Percentiles rank a stretch among this genome's conserved stretches.
Evolutionary conservation across 2,797 vertebrate species (phyloP).

Genomic region (Rhynchonycteris naso): DNA sequence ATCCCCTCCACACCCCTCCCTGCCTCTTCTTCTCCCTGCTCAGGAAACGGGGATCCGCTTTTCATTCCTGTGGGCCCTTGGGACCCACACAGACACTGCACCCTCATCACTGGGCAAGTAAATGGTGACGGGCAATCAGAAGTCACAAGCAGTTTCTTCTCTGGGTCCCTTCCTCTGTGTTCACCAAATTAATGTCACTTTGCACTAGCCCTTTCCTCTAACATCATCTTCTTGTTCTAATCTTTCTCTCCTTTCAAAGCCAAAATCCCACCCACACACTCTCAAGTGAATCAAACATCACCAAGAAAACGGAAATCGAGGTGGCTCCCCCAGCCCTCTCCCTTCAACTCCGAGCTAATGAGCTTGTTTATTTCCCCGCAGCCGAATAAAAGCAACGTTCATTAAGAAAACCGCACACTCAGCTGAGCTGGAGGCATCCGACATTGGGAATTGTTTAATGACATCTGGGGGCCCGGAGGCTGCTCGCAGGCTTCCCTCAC

Average conservation of each 20-base stretch:
- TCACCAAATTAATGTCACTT: neutral
- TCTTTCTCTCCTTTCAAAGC: neutral
- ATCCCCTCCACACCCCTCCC: accelerated
- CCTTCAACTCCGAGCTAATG: accelerated
- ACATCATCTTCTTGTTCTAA: neutral
- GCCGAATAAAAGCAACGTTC: conserved; percentile 46
- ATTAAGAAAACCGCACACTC: conserved; percentile 41
- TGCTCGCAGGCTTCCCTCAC: too few species aligned
- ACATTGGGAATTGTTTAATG: neutral
- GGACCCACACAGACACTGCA: neutral
- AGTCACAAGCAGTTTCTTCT: neutral
- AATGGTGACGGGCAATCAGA: neutral
- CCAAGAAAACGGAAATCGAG: neutral
- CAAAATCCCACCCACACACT: neutral
- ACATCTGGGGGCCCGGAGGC: neutral
- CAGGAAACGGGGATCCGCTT: neutral
- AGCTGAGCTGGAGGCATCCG: neutral
- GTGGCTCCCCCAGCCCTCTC: neutral
- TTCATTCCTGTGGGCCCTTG: too few species aligned
- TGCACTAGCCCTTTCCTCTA: accelerated
- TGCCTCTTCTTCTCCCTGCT: neutral
- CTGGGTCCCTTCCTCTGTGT: neutral
- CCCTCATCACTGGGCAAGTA: neutral
- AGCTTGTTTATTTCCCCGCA: conserved; percentile 53
- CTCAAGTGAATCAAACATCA: neutral